phyloP scores from a whole-genome alignment of 2,888 invertebrate genomes.

The Acleris cristana region DNA sequence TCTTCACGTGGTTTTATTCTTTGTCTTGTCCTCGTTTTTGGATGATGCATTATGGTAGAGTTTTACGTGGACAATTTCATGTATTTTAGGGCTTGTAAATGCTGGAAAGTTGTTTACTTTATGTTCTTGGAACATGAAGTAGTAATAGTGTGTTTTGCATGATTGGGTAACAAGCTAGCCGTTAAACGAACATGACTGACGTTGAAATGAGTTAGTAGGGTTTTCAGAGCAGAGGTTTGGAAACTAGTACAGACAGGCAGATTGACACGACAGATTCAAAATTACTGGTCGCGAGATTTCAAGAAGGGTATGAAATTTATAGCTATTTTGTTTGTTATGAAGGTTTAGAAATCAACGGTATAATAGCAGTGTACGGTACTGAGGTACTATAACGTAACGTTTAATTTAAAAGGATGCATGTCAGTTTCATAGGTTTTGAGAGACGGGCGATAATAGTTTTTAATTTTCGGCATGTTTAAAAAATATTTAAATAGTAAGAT shows the following conservation, averaged over 20 bases:
- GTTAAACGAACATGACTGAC: conserved; percentile 33
- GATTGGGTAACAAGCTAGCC: conserved; percentile 27
- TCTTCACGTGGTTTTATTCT: conserved; percentile 17
- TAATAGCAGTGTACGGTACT: neutral
- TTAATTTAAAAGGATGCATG: too few relatives aligned
- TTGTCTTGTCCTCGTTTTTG: conserved; percentile 2
- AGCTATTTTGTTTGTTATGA: neutral
- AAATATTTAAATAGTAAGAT: too few relatives aligned
- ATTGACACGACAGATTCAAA: conserved; percentile 34
- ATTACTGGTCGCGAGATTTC: conserved; percentile 20
- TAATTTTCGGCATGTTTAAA: too few relatives aligned
- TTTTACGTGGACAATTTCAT: conserved; percentile 11
- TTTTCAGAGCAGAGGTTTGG: conserved; percentile 25
- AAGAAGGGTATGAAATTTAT: conserved; percentile 23
- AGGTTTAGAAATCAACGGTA: neutral
- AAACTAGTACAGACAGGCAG: conserved; percentile 18
- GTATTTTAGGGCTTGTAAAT: neutral
- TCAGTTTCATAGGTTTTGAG: too few relatives aligned
- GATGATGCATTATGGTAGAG: conserved; percentile 14
- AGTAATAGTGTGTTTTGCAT: conserved; percentile 8
- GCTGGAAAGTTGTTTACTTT: neutral
- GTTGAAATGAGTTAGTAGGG: conserved; percentile 35
- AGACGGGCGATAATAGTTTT: too few relatives aligned
- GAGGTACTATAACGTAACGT: too few relatives aligned
- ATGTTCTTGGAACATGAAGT: neutral